Conservation (phyloP, 92 coral and sea anemone species). For the Actinernus sp. region DNA sequence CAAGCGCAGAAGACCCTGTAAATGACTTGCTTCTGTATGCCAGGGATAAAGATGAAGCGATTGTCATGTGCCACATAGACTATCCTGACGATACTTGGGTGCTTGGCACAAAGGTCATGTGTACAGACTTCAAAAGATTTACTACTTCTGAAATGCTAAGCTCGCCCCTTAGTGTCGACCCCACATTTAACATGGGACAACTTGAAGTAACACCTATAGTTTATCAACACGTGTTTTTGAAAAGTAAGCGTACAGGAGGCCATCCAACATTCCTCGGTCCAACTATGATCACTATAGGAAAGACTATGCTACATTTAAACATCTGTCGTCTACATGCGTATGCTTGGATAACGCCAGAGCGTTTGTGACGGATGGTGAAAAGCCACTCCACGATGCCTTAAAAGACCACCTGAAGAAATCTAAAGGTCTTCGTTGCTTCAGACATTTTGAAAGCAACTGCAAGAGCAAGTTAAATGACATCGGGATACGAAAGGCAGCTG, state of each 20-base stretch:
- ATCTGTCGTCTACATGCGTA: slow-evolving; percentile 23
- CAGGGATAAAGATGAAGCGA: not conserved
- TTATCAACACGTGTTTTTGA: slow-evolving; percentile 22
- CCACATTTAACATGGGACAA: slow-evolving; percentile 35
- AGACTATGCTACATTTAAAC: slow-evolving; percentile 15
- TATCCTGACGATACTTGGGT: slow-evolving; percentile 10
- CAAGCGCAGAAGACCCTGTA: slow-evolving; percentile 13
- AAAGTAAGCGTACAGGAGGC: slow-evolving; percentile 22
- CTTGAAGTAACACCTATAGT: slow-evolving; percentile 26
- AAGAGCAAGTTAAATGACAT: slow-evolving; percentile 24
- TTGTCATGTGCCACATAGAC: slow-evolving; percentile 8
- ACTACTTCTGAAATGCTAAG: slow-evolving; percentile 10
- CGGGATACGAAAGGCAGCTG: slow-evolving; percentile 13
- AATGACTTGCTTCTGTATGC: slow-evolving; percentile 11
- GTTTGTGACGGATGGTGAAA: slow-evolving; percentile 39
- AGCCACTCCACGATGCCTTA: slow-evolving; percentile 21
- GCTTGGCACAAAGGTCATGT: slow-evolving; percentile 13
- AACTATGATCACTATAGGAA: slow-evolving; percentile 38
- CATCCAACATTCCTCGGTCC: slow-evolving; percentile 45
- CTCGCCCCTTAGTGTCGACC: slow-evolving; percentile 44
- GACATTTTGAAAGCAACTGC: slow-evolving; percentile 33
- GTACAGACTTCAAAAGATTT: not conserved
- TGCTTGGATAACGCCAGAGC: slow-evolving; percentile 15
- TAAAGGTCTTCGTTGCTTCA: slow-evolving; percentile 35
- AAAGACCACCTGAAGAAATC: slow-evolving; percentile 17